Evolutionary conservation across 2,888 invertebrate genomes (phyloP).

Genomic region (Hydrotaea cyrtoneurina): DNA sequence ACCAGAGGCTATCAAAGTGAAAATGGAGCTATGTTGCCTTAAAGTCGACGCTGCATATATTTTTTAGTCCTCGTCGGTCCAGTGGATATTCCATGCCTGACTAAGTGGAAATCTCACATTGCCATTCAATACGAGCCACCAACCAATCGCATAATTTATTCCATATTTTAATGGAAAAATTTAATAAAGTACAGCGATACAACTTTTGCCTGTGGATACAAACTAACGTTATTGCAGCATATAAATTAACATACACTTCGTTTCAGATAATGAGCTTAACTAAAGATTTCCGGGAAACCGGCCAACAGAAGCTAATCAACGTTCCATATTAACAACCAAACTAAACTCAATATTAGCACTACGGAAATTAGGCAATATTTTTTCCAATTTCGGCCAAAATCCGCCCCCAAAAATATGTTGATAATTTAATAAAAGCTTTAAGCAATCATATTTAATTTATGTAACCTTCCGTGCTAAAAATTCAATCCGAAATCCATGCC

Average conservation of each 20-base stretch:
- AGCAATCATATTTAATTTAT: conserved; percentile 32
- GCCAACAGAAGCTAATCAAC: background rate
- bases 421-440: conserved; percentile 4
- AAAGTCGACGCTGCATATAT: too few relatives aligned
- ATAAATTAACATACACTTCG: background rate
- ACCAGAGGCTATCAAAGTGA: too few relatives aligned
- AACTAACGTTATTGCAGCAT: background rate
- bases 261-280: background rate
- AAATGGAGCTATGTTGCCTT: too few relatives aligned
- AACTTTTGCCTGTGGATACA: too few relatives aligned
- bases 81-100: too few relatives aligned
- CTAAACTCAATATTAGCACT: background rate
- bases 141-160: too few relatives aligned
- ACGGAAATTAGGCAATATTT: too few relatives aligned
- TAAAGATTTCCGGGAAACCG: background rate
- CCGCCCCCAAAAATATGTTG: background rate
- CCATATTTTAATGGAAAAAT: too few relatives aligned
- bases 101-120: too few relatives aligned
- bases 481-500: background rate
- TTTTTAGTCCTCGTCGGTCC: too few relatives aligned
- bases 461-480: background rate
- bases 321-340: background rate
- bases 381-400: background rate
- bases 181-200: too few relatives aligned
- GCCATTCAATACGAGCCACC: too few relatives aligned